Percentiles rank a stretch among this genome's conserved stretches.
phyloP scores from a whole-genome alignment of 1,140 invertebrate species.

The Zaprionus vittiger region DNA sequence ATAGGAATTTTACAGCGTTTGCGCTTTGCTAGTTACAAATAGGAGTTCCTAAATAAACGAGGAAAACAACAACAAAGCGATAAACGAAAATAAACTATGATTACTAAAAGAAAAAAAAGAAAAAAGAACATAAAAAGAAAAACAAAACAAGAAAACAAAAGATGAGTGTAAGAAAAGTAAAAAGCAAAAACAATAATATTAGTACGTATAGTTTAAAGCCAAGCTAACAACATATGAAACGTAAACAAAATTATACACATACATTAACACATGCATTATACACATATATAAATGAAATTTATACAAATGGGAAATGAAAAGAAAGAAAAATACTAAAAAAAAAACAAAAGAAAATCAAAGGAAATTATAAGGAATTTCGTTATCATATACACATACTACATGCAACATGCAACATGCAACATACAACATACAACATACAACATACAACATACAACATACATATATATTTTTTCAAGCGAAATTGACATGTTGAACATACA shows the following conservation, averaged over 20 bases:
- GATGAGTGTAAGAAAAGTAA: conserved; percentile 45
- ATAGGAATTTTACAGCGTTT: conserved; percentile 65
- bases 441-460: conserved; percentile 55
- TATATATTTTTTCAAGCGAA: conserved; percentile 75
- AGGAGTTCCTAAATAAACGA: conserved; percentile 69
- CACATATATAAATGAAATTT: conserved; percentile 71
- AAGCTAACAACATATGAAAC: conserved; percentile 71
- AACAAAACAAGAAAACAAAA: conserved; percentile 30
- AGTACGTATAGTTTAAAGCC: conserved; percentile 72
- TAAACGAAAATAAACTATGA: conserved; percentile 26
- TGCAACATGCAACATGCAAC: background rate
- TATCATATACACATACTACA: conserved; percentile 22
- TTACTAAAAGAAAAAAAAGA: background rate
- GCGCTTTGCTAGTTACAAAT: conserved; percentile 78
- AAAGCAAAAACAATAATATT: conserved; percentile 66
- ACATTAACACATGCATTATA: conserved; percentile 6
- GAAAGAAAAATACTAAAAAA: conserved; percentile 27
- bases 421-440: conserved; percentile 15
- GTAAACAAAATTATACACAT: conserved; percentile 49
- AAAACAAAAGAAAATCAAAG: conserved; percentile 28
- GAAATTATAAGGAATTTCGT: conserved; percentile 43
- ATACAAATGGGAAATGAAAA: conserved; percentile 49
- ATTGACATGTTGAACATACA: conserved; percentile 75
- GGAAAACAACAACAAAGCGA: conserved; percentile 32
- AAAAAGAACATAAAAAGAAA: conserved; percentile 1